Base-by-base conservation (phyloP, 1,140 invertebrate genomes). In the Sycobia sp. region DNA sequence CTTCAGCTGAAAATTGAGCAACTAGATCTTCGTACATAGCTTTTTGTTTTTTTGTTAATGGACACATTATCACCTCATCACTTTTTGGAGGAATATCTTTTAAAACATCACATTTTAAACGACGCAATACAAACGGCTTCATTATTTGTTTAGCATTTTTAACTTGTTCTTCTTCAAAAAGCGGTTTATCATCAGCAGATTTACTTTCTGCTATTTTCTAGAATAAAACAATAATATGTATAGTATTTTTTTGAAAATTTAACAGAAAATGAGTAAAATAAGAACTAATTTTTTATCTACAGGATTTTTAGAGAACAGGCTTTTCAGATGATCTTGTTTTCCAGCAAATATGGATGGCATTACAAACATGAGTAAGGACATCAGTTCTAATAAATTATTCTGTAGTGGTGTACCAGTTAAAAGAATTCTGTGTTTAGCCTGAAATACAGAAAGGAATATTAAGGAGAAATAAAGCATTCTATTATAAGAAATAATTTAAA, bases 311-410 rank as follows among this genome's bases (percentile, higher is more conserved):
- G 88, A 85, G 80, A 98, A 98, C 54, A 97, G 84, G 69, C 87
- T 89, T 72, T 95, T 95, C 1, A 98, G 85, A 69, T 95, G 90
- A 4, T 92, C 89, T 47, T 91, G 91, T 78, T 95, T 96, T 5
- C 89, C 89, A 39, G 88, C 87, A 83, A 98, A 98, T 75, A 98
- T 89, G 62, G 95, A 88, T 1, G 96, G 95, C 94, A 98, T 97
- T 8, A 96, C 93, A 81, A 98, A 98, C 69, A 94, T 91, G 8
- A 98, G 82, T 8, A 98, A 82, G 0, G 95, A 98, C 89, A 98
- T 97, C 39, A 98, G 81, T 82, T 98, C 96, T 32, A 98, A 75
- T 47, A 99, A 83, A 83, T 97, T 98, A 79, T 99, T 99, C 82
- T 99, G 96, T 9, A 98, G 76, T 0, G 95, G 95, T 1, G 95